Percentiles rank a stretch among this genome's conserved stretches.
These are phyloP conservation scores for Bucco capensis DNA, from an alignment of 2,113 vertebrate genomes.

Conservation along the genomic window DNA sequence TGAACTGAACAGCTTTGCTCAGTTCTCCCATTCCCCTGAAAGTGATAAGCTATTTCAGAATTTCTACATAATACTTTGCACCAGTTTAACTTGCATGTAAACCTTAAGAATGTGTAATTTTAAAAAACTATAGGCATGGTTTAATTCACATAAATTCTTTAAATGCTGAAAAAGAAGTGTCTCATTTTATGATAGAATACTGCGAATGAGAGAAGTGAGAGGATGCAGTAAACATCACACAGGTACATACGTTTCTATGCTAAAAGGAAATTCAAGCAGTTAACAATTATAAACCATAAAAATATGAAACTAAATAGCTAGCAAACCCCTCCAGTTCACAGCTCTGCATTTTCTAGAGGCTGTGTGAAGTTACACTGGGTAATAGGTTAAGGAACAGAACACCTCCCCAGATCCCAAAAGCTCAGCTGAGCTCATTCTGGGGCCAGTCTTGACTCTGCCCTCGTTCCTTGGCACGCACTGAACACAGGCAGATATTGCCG, in stretches of 20 bases:
- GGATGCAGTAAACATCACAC: neutral
- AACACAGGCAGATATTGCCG: neutral
- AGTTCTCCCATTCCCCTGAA: neutral
- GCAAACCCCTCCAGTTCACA: neutral
- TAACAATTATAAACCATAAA: neutral
- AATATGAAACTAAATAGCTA: neutral
- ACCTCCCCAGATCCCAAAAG: neutral
- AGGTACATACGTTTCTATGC: neutral
- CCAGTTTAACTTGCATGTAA: neutral
- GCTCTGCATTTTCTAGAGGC: neutral
- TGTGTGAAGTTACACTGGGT: neutral
- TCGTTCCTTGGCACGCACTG: neutral
- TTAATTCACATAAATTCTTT: neutral
- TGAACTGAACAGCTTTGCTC: neutral
- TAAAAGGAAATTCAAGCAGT: neutral
- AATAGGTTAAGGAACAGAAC: neutral
- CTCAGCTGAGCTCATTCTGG: neutral
- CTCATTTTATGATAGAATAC: neutral
- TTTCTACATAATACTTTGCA: neutral
- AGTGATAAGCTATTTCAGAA: neutral
- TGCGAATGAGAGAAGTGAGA: accelerated
- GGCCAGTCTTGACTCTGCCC: neutral
- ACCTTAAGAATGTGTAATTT: neutral
- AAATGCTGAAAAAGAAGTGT: neutral
- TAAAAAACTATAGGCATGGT: neutral